phyloP scores from a whole-genome alignment of 2,797 vertebrate species.

The Semotilus atromaculatus region DNA sequence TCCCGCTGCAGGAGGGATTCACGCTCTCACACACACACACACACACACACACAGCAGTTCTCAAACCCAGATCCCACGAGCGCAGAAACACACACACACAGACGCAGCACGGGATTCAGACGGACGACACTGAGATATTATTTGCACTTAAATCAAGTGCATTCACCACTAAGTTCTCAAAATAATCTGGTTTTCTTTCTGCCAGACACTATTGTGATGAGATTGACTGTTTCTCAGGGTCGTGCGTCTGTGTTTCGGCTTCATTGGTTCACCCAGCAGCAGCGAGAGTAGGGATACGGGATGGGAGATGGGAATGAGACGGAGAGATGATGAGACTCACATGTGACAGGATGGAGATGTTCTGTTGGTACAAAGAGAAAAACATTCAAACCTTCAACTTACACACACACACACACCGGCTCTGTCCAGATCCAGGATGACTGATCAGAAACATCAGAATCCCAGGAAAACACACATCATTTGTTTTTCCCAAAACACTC shows the following conservation, averaged over 20 bases:
- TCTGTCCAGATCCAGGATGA: neutral
- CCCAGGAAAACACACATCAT: neutral
- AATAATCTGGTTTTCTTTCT: neutral
- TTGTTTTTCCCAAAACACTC: neutral
- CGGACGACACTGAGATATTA: conserved; percentile 63
- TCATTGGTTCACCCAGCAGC: conserved; percentile 52
- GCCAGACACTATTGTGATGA: neutral
- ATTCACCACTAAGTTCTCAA: neutral
- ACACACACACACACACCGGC: conserved; percentile 14
- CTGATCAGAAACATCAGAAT: neutral
- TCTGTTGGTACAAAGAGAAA: conserved; percentile 81
- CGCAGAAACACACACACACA: conserved; percentile 49
- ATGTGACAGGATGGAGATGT: conserved; percentile 83
- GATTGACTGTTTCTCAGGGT: conserved; percentile 54
- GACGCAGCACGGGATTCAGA: conserved; percentile 65
- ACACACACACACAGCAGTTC: neutral
- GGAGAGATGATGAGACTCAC: conserved; percentile 77
- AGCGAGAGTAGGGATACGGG: conserved; percentile 26
- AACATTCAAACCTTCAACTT: conserved; percentile 54
- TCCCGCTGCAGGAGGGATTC: neutral
- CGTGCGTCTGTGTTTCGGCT: conserved; percentile 75
- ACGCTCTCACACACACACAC: conserved; percentile 4
- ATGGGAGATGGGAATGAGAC: conserved; percentile 8
- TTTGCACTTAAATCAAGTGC: too few relatives aligned
- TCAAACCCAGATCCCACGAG: conserved; percentile 4